Percentiles rank a stretch among this genome's conserved stretches.
Conservation (phyloP, 2,113 vertebrate genomes). For the Natator depressus region DNA sequence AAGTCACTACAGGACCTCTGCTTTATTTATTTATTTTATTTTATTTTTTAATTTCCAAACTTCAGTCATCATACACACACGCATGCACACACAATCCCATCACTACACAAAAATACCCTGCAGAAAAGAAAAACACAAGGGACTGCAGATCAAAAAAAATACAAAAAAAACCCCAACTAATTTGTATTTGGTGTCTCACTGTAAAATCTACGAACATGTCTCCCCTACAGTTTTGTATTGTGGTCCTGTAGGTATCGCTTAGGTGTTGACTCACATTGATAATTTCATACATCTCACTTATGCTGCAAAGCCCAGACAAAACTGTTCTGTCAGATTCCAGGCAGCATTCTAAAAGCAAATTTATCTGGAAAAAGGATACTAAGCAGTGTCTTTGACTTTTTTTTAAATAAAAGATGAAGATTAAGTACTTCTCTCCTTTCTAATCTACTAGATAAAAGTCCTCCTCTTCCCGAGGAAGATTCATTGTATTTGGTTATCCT, state of each 20-base stretch:
- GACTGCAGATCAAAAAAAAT: neutral
- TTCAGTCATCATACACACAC: too few relatives aligned
- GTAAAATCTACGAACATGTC: neutral
- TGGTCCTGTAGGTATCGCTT: neutral
- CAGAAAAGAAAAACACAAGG: neutral
- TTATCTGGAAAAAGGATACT: rapidly evolving
- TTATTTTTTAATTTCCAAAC: too few relatives aligned
- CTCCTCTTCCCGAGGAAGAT: neutral
- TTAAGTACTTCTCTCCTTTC: neutral
- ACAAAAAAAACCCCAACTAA: too few relatives aligned
- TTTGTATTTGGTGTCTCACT: neutral
- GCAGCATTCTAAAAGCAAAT: neutral
- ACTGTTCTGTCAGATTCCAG: neutral
- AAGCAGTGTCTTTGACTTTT: neutral
- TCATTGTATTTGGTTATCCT: neutral
- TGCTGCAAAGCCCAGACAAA: neutral
- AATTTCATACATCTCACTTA: neutral
- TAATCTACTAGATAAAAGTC: neutral
- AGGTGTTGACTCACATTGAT: neutral
- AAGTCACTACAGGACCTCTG: too few relatives aligned
- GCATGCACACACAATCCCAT: too few relatives aligned
- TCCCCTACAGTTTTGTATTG: neutral
- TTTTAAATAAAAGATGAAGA: neutral
- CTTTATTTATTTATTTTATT: too few relatives aligned
- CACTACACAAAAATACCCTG: neutral